Conservation (phyloP, 2,888 invertebrate genomes). For the Noctua comes region DNA sequence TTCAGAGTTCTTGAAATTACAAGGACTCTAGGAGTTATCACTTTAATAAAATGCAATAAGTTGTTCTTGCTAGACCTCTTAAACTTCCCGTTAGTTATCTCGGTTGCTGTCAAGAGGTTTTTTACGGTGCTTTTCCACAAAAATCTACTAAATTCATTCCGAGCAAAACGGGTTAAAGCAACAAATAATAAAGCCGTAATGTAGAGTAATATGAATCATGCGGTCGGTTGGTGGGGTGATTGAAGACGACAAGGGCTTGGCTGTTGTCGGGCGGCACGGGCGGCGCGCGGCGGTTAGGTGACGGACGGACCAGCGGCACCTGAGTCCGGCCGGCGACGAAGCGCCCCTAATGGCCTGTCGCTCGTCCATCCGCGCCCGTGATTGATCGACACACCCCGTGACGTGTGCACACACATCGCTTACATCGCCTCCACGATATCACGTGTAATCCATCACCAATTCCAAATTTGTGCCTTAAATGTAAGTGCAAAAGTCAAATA, state of each 20-base stretch:
- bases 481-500: slow-evolving; percentile 60
- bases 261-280: slow-evolving; percentile 59
- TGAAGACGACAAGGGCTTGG: slow-evolving; percentile 75
- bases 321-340: slow-evolving; percentile 78
- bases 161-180: slow-evolving; percentile 32
- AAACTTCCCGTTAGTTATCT: slow-evolving; percentile 1
- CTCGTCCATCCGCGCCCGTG: slow-evolving; percentile 85
- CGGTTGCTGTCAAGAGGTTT: neutral
- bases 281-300: slow-evolving; percentile 61
- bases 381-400: slow-evolving; percentile 87
- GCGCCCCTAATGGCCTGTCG: slow-evolving; percentile 88
- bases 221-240: slow-evolving; percentile 75
- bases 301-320: slow-evolving; percentile 75
- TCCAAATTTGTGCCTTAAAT: slow-evolving; percentile 73
- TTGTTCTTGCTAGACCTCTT: slow-evolving; percentile 3
- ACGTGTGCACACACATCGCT: slow-evolving; percentile 84
- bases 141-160: neutral
- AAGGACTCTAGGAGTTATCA: slow-evolving; percentile 10
- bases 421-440: slow-evolving; percentile 81
- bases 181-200: slow-evolving; percentile 59
- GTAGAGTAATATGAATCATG: slow-evolving; percentile 71
- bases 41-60: slow-evolving; percentile 30
- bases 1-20: slow-evolving; percentile 29
- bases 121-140: neutral
- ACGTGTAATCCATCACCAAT: slow-evolving; percentile 85